Conservation (phyloP, 1,140 invertebrate species). For the Brachionus angularis region DNA sequence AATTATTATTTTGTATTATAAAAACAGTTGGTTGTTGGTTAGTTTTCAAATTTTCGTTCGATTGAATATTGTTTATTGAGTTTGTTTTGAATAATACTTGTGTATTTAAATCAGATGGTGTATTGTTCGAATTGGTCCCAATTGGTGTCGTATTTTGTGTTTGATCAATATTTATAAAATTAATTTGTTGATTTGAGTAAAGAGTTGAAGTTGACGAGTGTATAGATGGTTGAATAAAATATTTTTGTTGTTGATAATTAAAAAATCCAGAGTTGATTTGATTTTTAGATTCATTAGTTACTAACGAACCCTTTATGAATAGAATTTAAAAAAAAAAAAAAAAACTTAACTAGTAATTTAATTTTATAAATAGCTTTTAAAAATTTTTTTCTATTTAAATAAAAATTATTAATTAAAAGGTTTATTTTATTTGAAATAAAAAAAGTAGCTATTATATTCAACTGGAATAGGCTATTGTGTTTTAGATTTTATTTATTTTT, state of each 20-base stretch:
- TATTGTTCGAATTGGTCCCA: no score
- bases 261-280: conserved; percentile 21
- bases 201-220: conserved; percentile 18
- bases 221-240: conserved; percentile 32
- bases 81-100: neutral
- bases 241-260: no score
- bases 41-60: neutral
- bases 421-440: no score
- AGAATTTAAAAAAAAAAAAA: neutral
- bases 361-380: no score
- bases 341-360: no score
- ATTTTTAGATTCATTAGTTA: conserved; percentile 23
- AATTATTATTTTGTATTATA: conserved; percentile 1
- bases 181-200: conserved; percentile 25
- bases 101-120: no score
- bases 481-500: no score
- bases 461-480: no score
- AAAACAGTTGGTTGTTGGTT: conserved; percentile 19
- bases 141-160: no score
- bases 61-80: conserved; percentile 12
- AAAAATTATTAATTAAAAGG: no score
- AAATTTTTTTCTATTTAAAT: no score
- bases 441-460: no score
- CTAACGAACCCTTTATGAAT: conserved; percentile 30
- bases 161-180: neutral